Conservation (phyloP, 2,797 vertebrate species). For the Leptatherina wallacei region DNA sequence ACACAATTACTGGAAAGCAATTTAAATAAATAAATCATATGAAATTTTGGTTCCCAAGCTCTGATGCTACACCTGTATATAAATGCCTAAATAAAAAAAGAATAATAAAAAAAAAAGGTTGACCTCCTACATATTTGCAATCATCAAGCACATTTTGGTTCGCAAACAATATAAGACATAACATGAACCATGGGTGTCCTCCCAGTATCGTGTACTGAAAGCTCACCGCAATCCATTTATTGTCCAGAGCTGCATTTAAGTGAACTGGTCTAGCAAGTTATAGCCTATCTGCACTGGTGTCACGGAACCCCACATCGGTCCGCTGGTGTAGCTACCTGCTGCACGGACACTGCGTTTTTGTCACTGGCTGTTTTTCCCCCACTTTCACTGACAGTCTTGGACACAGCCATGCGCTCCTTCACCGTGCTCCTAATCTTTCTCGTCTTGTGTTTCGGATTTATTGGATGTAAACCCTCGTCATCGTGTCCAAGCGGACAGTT, state of each 20-base stretch:
- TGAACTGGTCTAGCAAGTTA: slow-evolving; percentile 75
- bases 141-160: too few species aligned
- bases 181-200: slow-evolving; percentile 11
- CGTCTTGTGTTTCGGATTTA: slow-evolving; percentile 45
- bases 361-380: slow-evolving; percentile 1
- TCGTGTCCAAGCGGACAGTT: slow-evolving; percentile 84
- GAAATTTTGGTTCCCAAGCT: too few species aligned
- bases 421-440: slow-evolving; percentile 46
- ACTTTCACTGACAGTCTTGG: slow-evolving; percentile 31
- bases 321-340: slow-evolving; percentile 51
- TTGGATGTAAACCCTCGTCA: slow-evolving; percentile 57
- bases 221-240: slow-evolving; percentile 52
- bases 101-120: too few species aligned
- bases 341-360: slow-evolving; percentile 57
- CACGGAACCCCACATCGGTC: slow-evolving; percentile 44
- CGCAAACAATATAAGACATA: neutral
- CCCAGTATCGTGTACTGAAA: slow-evolving; percentile 25
- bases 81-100: too few species aligned
- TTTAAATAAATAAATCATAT: too few species aligned
- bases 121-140: too few species aligned
- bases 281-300: slow-evolving; percentile 39
- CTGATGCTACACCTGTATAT: too few species aligned
- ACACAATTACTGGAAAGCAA: neutral
- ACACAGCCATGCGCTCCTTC: slow-evolving; percentile 64
- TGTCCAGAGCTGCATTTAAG: slow-evolving; percentile 64